Evolutionary conservation across 2,888 invertebrate species (phyloP).

Genomic region (Nephrotoma guestfalica): DNA sequence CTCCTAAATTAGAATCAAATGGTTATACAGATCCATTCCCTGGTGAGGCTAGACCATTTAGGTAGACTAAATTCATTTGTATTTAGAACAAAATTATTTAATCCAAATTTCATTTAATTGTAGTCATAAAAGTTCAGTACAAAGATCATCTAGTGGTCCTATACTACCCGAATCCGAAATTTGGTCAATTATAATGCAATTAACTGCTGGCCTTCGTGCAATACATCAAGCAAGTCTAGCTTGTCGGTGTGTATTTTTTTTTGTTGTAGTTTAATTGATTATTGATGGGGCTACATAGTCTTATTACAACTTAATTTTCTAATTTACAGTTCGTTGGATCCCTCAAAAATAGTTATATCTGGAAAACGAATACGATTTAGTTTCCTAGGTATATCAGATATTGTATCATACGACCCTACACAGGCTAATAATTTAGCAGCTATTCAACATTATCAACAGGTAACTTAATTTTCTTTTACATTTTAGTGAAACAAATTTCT

Average conservation of each 20-base stretch:
- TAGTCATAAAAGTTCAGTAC: constrained; percentile 33
- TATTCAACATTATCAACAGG: constrained; percentile 55
- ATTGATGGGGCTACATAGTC: not conserved
- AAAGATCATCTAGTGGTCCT: constrained; percentile 45
- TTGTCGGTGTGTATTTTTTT: constrained; percentile 36
- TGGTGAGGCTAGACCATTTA: constrained; percentile 50
- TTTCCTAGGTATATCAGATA: constrained; percentile 67
- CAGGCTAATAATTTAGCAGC: constrained; percentile 47
- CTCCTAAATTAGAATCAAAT: constrained; percentile 41
- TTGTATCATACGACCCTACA: constrained; percentile 58
- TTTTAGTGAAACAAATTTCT: not conserved
- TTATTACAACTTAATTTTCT: constrained; percentile 4
- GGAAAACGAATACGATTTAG: constrained; percentile 68
- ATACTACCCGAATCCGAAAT: constrained; percentile 79
- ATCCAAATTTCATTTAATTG: not conserved
- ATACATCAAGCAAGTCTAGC: constrained; percentile 62
- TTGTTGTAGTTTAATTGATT: not conserved
- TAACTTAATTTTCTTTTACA: constrained; percentile 12
- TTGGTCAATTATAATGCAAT: constrained; percentile 92
- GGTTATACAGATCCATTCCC: constrained; percentile 67
- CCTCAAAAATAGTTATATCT: constrained; percentile 77
- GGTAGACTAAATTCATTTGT: constrained; percentile 17
- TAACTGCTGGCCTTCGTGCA: constrained; percentile 82
- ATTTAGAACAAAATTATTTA: not conserved
- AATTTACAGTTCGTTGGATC: constrained; percentile 60